phyloP scores from a whole-genome alignment of 2,888 invertebrate species.

The Phorcus lineatus region DNA sequence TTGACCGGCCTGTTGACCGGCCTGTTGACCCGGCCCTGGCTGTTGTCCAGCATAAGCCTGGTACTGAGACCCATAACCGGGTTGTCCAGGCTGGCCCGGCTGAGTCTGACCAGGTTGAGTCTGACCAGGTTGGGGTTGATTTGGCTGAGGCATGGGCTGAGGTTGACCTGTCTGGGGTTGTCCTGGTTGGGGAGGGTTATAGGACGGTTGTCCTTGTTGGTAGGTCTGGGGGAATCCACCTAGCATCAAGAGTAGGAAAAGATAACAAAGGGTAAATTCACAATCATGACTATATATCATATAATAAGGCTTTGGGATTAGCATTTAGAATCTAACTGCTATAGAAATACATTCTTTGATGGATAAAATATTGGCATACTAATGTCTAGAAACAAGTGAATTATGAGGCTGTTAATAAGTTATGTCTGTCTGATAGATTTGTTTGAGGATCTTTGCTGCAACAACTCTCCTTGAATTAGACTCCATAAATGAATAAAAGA shows the following conservation, averaged over 20 bases:
- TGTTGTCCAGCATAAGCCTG: constrained; percentile 33
- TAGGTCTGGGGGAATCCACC: not conserved
- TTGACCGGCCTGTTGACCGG: constrained; percentile 16
- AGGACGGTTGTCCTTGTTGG: not conserved
- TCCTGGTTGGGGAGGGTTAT: not conserved
- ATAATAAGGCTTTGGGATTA: too few relatives aligned
- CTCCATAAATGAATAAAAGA: too few relatives aligned
- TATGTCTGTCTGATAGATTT: too few relatives aligned
- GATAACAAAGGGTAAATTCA: too few relatives aligned
- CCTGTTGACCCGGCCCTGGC: constrained; percentile 9
- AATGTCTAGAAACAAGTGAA: too few relatives aligned
- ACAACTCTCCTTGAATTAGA: too few relatives aligned
- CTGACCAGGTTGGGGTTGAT: constrained; percentile 33
- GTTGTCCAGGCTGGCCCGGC: constrained; percentile 24
- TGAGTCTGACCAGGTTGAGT: constrained; percentile 27
- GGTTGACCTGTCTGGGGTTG: constrained; percentile 24
- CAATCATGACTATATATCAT: too few relatives aligned
- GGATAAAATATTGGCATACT: too few relatives aligned
- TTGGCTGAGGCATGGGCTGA: constrained; percentile 9
- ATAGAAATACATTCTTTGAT: too few relatives aligned
- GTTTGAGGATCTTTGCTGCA: too few relatives aligned
- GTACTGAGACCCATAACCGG: not conserved
- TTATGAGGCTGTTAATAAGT: too few relatives aligned
- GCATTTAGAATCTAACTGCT: too few relatives aligned
- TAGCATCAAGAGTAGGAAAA: not conserved